Evolutionary conservation across 2,888 invertebrate species (phyloP), one percentile per base, ranked within the genome.

Genomic region (Cryptocephalus moraei): DNA sequence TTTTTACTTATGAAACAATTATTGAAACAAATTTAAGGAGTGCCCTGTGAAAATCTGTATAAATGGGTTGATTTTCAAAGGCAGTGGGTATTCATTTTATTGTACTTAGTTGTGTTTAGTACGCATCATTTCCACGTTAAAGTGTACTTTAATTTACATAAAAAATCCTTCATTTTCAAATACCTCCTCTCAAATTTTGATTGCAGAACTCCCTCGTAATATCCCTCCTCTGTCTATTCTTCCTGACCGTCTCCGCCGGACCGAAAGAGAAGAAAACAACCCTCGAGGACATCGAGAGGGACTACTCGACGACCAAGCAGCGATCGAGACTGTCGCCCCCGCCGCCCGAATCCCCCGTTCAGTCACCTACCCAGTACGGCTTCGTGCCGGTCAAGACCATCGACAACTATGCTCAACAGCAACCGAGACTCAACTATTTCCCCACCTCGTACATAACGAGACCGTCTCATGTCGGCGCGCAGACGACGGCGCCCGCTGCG

Each of bases 271-370:
- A 36, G 63, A 83, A 82, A 67, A 75, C 84, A 48, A 79, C 82
- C 55, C 70, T 86, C 42, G 83, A 86, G 64, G 86, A 86, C 66
- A 83, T 86, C 53, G 86, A 87, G 63, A 75, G 78, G 33, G 86
- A 86, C 59, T 84, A 81, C 60, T 66, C 81, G 45, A 76, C 76
- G 44, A 77, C 75, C 56, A 33, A 43, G 36, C 53, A 51, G 14
- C 71, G 72, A 55, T 68, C 66, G 47, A 52, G 52, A 45, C 41
- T 48, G 11, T 46, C 46, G 34, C 46, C 53, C 8, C 55, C 52
- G n/a, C 51, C 52, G 2, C 48, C 51, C 12, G 46, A 40, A 31
- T 39, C 32, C 11, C 51, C 50, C 3, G 49, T 51, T 4, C 49
- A 48, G 33, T 62, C 63, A 4, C 62, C 65, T 32, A 62, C 63